Evolutionary conservation across 2,797 vertebrate genomes (phyloP).

Genomic region (Gallinago solitaria): DNA sequence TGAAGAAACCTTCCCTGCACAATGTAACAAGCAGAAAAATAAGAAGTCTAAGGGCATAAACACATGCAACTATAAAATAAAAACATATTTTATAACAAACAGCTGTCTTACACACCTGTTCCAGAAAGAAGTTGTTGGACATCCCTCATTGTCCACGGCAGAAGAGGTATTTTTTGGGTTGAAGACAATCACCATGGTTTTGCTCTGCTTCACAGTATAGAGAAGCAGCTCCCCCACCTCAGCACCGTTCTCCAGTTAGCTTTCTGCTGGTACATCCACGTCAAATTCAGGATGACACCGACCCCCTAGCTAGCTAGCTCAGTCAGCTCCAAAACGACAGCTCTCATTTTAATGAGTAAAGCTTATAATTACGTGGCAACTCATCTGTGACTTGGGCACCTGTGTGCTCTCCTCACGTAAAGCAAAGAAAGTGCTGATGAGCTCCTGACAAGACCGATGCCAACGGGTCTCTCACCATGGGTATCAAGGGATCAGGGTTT

Average conservation of each 20-base stretch:
- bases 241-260: not conserved
- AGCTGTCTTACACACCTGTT: not conserved
- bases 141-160: not conserved
- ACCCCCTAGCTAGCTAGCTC: not conserved
- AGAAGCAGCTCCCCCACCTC: not conserved
- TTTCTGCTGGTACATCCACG: accelerated
- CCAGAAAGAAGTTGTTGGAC: not conserved
- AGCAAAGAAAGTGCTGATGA: not conserved
- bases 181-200: not conserved
- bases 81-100: not conserved
- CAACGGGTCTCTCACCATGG: not conserved
- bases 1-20: not conserved
- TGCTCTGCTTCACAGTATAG: not conserved
- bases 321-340: not conserved
- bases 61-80: not conserved
- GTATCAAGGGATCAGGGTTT: not conserved
- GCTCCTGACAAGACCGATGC: not conserved
- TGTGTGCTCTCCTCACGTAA: not conserved
- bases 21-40: not conserved
- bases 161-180: not conserved
- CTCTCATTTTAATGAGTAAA: not conserved
- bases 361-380: not conserved
- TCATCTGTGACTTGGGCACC: not conserved
- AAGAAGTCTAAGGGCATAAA: not conserved
- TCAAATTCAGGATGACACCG: not conserved